phyloP scores from a whole-genome alignment of 2,797 vertebrate genomes.

The Podargus strigoides region DNA sequence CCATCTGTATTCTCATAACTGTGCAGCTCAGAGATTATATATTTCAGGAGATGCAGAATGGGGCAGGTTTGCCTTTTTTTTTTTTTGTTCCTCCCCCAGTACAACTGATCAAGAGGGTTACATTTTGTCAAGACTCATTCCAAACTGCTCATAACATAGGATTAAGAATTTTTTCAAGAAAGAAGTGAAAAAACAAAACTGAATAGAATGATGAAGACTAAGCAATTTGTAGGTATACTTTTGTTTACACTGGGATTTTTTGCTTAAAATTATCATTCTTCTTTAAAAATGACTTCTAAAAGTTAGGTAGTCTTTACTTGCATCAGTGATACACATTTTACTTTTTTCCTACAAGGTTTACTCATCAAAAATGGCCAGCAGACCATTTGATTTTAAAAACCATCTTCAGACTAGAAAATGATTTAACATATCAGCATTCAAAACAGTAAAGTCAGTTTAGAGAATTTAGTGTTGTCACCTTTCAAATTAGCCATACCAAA shows the following conservation, averaged over 20 bases:
- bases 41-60: not conserved
- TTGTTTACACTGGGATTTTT: not conserved
- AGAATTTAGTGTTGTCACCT: not conserved
- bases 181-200: not conserved
- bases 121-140: not conserved
- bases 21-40: not conserved
- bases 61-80: not conserved
- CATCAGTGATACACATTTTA: not conserved
- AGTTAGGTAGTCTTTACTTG: not conserved
- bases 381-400: not conserved
- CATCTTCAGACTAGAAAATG: not conserved
- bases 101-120: not conserved
- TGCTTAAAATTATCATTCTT: not conserved
- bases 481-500: not conserved
- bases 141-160: not conserved
- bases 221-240: not conserved
- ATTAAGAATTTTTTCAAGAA: not conserved
- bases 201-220: not conserved
- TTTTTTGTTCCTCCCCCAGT: too few species aligned
- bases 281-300: not conserved
- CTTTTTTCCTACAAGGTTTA: not conserved
- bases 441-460: not conserved
- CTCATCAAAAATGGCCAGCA: not conserved
- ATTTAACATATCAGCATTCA: not conserved
- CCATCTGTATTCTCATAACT: not conserved